phyloP scores from a whole-genome alignment of 1,140 invertebrate species.

The Bombus waltoni region DNA sequence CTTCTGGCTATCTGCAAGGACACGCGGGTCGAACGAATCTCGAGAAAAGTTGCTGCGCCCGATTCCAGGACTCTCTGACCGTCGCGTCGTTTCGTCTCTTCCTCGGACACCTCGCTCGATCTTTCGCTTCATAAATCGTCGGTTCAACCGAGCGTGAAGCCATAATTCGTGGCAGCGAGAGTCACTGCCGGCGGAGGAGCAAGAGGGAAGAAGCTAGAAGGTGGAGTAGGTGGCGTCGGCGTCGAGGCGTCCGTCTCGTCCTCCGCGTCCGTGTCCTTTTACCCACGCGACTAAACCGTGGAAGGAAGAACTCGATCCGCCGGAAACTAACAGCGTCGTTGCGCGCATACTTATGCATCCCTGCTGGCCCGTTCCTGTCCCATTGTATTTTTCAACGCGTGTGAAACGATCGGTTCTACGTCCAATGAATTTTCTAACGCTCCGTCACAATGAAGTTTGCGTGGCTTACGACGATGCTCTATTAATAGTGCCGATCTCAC shows the following conservation, averaged over 20 bases:
- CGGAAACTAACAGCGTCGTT: slow-evolving; percentile 46
- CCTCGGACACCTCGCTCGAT: slow-evolving; percentile 50
- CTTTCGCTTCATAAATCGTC: slow-evolving; percentile 64
- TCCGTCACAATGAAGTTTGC: background rate
- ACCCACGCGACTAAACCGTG: slow-evolving; percentile 55
- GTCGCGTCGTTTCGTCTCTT: slow-evolving; percentile 20
- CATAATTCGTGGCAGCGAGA: slow-evolving; percentile 62
- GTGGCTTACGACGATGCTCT: no score
- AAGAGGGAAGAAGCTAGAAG: no score
- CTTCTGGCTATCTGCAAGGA: background rate
- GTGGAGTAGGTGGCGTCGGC: slow-evolving; percentile 43
- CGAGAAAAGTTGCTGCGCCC: slow-evolving; percentile 18
- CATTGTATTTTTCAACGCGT: background rate
- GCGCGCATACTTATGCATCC: slow-evolving; percentile 49
- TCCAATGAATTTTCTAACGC: slow-evolving; percentile 4
- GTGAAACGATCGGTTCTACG: background rate
- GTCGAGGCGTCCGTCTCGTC: slow-evolving; percentile 47
- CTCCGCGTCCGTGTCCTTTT: slow-evolving; percentile 39
- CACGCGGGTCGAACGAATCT: slow-evolving; percentile 1
- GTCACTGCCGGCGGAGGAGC: background rate
- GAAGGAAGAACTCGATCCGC: slow-evolving; percentile 53
- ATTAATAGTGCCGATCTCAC: no score
- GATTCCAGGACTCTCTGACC: background rate
- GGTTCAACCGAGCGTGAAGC: slow-evolving; percentile 63
- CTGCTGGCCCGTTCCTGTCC: background rate